Base-by-base conservation (phyloP, 2,113 vertebrate genomes). In the Thymallus thymallus region DNA sequence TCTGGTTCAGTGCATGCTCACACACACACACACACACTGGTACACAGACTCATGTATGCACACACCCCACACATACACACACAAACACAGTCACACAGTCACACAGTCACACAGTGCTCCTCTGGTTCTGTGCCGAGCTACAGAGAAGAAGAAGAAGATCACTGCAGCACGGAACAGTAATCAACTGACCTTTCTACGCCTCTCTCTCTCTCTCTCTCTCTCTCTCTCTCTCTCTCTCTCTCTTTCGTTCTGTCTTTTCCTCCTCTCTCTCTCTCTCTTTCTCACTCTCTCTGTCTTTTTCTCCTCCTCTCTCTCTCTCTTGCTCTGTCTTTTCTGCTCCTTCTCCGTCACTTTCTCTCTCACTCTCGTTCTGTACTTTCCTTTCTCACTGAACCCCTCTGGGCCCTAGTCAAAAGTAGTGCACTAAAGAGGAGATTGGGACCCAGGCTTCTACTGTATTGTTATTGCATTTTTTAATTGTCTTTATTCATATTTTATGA, bases 381-480 rank as follows among this genome's bases (percentile, higher is more conserved):
- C 61, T 24, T 20, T 23, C 61, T 9, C 2, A 45, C 41, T 45
- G 41, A 2, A 45, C 41, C 5, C 41, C 26, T 26, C 1, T 26
- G 26, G 26, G 26, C 26, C 2, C 26, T 26, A 2, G 26, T 26
- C 26, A 26, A 26, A 26, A 2, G 26, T 26, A 26, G 26, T 26
- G 26, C 26, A 26, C 26, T 26, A 26, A 1, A 26, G 26, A 26
- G 26, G 26, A 1, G 2, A 26, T 26, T 22, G 24, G 23, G 3
- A 63, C 30, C 1, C 26, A 26, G 26, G 1, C 26, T 26, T 68
- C 2, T 32, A 20, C n/a, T 46, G 73, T 45, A 56, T 82, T 24
- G 23, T 61, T 23, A 61, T 61, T 61, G 20, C 58, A 6, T 61
- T n/a, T 61, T 61, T 61, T 61, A 61, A 61, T 61, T 61, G 22